Evolutionary conservation across 2,113 vertebrate genomes (phyloP).

Genomic region (Neodon shergylaensis): DNA sequence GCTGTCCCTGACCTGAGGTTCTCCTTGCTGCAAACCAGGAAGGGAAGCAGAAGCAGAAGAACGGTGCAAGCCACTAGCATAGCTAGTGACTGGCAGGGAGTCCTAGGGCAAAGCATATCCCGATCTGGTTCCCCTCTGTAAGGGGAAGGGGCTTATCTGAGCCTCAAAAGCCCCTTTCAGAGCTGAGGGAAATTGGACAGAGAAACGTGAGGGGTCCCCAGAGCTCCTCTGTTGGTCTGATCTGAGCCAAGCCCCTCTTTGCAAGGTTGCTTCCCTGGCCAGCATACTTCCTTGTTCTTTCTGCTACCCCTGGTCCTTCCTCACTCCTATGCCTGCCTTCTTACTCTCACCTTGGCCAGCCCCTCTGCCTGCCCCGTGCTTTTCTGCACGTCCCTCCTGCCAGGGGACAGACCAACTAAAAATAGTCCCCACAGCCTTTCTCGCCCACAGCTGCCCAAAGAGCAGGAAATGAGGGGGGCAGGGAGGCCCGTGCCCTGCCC

Average conservation of each 20-base stretch:
- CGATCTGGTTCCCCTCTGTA: background rate
- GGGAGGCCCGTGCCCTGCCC: slow-evolving; percentile 66
- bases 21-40: background rate
- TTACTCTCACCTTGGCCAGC: slow-evolving; percentile 73
- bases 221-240: accelerated
- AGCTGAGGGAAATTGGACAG: background rate
- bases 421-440: slow-evolving; percentile 80
- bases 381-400: slow-evolving; percentile 82
- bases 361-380: slow-evolving; percentile 78
- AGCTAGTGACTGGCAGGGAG: background rate
- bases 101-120: background rate
- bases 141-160: background rate
- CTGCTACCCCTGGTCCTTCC: background rate
- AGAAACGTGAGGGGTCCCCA: background rate
- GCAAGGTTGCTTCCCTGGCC: background rate
- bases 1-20: background rate
- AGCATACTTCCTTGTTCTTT: background rate
- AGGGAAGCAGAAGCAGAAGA: background rate
- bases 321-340: background rate
- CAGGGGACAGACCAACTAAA: slow-evolving; percentile 82
- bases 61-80: background rate
- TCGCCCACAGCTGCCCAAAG: slow-evolving; percentile 81
- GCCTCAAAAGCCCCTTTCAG: background rate
- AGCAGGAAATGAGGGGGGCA: slow-evolving; percentile 78
- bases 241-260: background rate